Percentiles rank a stretch among this genome's conserved stretches.
Evolutionary conservation across 92 coral and sea anemone species (phyloP).

Genomic region (Epizoanthus ramosus): DNA sequence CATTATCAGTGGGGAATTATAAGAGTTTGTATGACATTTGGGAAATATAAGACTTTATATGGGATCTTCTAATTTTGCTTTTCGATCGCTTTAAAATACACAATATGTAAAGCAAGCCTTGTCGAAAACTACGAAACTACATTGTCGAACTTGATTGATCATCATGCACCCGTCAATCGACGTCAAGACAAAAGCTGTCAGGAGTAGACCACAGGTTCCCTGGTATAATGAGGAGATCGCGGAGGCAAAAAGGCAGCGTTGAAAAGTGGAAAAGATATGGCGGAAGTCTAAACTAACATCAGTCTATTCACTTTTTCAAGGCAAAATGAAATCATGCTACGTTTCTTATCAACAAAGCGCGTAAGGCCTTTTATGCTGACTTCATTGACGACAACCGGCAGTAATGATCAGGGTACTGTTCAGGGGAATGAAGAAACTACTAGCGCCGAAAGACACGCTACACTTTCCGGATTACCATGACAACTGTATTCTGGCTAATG

Average conservation of each 20-base stretch:
- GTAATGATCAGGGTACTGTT: slow-evolving; percentile 56
- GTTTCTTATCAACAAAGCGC: slow-evolving; percentile 42
- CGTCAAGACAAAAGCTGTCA: too few species aligned
- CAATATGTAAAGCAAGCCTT: too few species aligned
- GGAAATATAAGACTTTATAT: too few species aligned
- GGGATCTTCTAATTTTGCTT: too few species aligned
- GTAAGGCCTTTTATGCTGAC: slow-evolving; percentile 44
- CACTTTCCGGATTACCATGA: slow-evolving; percentile 48
- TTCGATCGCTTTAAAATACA: too few species aligned
- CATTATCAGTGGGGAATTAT: too few species aligned
- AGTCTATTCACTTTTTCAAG: neutral
- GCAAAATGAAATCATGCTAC: slow-evolving; percentile 43
- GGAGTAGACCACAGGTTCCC: neutral
- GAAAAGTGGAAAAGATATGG: slow-evolving; percentile 55
- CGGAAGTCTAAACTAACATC: neutral
- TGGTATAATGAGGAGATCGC: slow-evolving; percentile 64
- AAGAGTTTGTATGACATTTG: too few species aligned
- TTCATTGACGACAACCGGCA: slow-evolving; percentile 38
- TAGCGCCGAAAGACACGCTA: slow-evolving; percentile 47
- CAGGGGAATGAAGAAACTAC: slow-evolving; percentile 48
- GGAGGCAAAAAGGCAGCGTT: slow-evolving; percentile 63
- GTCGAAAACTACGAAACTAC: too few species aligned
- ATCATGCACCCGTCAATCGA: too few species aligned
- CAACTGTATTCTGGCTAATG: slow-evolving; percentile 49
- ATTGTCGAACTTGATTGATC: too few species aligned